Base-by-base conservation (phyloP, 2,888 invertebrate genomes). In the Myopa testacea region DNA sequence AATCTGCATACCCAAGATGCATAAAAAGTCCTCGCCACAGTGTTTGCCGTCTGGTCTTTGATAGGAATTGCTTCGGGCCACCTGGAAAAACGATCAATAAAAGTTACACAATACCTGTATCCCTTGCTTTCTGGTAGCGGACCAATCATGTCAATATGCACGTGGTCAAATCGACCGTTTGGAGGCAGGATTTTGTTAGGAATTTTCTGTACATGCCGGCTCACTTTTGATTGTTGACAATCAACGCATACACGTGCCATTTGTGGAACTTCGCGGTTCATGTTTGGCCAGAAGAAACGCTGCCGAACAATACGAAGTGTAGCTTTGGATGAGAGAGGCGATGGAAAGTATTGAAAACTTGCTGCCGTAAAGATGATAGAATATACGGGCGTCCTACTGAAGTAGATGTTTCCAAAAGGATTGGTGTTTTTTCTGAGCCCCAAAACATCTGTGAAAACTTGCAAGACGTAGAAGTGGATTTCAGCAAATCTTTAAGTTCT, bases 1-100 rank as follows among this genome's bases (percentile, higher is more conserved):
- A 78, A 80, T 38, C 78, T 70, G 14, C 71, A 70, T 67, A 79
- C 55, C 79, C 79, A 79, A 38, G 68, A 67, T 14, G 50, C 55
- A 38, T 75, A 75, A 19, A 79, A 78, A 5, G 71, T 55, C 12
- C 55, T 71, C 34, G 79, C 76, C 3, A 78, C 63, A 34, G 76
- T 76, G 10, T 78, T 50, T 74, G 78, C 79, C 10, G 40, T 60
- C 60, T 78, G 75, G 16, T 80, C 76, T 26, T 74, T 65, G 7
- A 77, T 65, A 2, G 79, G 78, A 60, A 76, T 38, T 34, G 78
- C 77, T 73, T 80, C 38, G 16, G 68, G 40, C 45, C 68, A 40
- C 40, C 68, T 71, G 58, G 58, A 55, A 70, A 70, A 52, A 55
- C 50, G 26, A 37, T 34, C 55, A 16, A 70, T 70, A 70, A 70